Base-by-base conservation (phyloP, 1,140 invertebrate genomes). In the Brachionus rubens region DNA sequence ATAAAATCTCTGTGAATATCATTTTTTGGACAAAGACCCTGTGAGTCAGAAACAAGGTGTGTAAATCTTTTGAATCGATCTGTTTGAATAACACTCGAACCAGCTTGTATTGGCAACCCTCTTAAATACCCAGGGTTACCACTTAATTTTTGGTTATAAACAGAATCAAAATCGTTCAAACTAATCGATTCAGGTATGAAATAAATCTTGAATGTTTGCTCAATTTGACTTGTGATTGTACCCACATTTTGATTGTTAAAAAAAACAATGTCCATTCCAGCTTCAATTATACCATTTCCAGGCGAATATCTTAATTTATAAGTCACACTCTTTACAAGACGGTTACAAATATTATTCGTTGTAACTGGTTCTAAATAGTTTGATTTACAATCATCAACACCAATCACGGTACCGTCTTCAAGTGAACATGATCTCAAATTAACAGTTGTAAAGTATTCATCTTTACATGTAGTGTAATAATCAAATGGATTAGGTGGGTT, bases 81-180 rank as follows among this genome's bases (percentile, higher is more conserved):
- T 10, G 28, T 9, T 6, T 28, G 3, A 0, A 14, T n/a, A 12
- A n/a, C 16, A 43, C 1, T 43, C 7, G 59, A 65, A 24, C 59
- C 40, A 5, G 41, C 59, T 19, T 43, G 19, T 9, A 65, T 65
- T 7, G 59, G 59, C 24, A 30, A 21, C 14, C 40, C 59, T 24
- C 59, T 41, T 41, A 43, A 43, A 36, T 65, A 65, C 2, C 59
- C 59, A 24, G 59, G 59, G n/a, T 65, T 65, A 21, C 59, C 59
- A 26, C 59, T 65, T 4, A 65, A 24, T 41, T 65, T 65, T 28
- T 43, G 40, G 24, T n/a, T 65, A 65, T 21, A 14, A 14, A 41
- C 19, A 24, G 36, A 14, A 65, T 65, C 36, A 65, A 43, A 65
- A 43, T 43, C 21, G 10, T 9, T 24, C 19, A 65, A 46, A 3